These are phyloP conservation scores for Oreochromis mossambicus DNA, from an alignment of 2,797 vertebrate species.

Conservation along the genomic window DNA sequence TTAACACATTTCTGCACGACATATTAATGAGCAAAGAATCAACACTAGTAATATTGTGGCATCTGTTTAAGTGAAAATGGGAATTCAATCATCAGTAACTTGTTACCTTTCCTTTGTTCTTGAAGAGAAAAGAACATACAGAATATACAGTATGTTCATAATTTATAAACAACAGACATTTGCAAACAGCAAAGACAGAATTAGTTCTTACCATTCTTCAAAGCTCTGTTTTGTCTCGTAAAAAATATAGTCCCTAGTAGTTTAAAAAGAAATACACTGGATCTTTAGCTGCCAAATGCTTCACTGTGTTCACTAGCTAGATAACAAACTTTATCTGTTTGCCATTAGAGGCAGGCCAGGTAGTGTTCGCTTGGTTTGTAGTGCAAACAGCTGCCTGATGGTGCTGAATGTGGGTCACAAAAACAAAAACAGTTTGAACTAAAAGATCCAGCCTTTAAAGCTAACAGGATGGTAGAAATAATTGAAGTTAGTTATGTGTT, in stretches of 20 bases:
- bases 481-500: neutral
- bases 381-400: neutral
- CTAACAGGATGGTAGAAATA: neutral
- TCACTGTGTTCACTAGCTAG: neutral
- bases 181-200: neutral
- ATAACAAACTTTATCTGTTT: neutral
- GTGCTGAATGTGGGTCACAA: neutral
- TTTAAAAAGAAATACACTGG: neutral
- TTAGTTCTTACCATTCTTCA: neutral
- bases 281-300: neutral
- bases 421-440: neutral
- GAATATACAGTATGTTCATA: neutral
- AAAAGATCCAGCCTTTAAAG: rapidly evolving
- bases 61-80: neutral
- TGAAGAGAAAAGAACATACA: neutral
- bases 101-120: neutral
- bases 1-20: neutral
- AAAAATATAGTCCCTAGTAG: neutral
- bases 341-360: neutral
- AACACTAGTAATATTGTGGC: neutral
- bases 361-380: neutral
- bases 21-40: neutral
- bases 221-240: neutral
- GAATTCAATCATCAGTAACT: neutral
- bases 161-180: neutral